phyloP scores from a whole-genome alignment of 2,888 invertebrate genomes.

The Clivina fossor region DNA sequence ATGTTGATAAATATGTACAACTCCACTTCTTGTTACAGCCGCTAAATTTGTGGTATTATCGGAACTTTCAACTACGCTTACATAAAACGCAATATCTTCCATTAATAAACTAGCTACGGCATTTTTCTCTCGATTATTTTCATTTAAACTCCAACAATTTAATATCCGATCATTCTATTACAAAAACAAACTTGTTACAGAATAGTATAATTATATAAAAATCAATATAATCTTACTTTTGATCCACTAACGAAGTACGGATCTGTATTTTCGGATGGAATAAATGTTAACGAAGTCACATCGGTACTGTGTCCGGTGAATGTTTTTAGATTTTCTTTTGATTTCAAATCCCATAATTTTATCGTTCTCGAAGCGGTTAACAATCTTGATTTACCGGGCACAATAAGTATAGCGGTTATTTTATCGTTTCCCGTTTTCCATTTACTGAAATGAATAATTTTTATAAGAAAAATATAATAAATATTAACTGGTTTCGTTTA shows the following conservation, averaged over 20 bases:
- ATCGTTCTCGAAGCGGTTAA: slow-evolving; percentile 55
- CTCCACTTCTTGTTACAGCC: slow-evolving; percentile 72
- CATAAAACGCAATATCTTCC: slow-evolving; percentile 66
- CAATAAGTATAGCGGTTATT: slow-evolving; percentile 62
- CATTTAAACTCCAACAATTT: slow-evolving; percentile 56
- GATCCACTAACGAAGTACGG: slow-evolving; percentile 56
- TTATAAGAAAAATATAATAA: slow-evolving; percentile 9
- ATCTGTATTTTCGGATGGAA: slow-evolving; percentile 44
- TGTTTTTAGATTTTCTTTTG: slow-evolving; percentile 61
- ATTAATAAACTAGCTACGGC: slow-evolving; percentile 64
- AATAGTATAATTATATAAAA: slow-evolving; percentile 13
- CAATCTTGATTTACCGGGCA: slow-evolving; percentile 55
- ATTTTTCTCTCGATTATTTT: slow-evolving; percentile 54
- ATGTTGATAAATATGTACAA: slow-evolving; percentile 76
- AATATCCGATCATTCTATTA: slow-evolving; percentile 53
- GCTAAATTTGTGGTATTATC: slow-evolving; percentile 57
- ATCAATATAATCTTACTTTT: slow-evolving; percentile 43
- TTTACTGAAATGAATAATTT: slow-evolving; percentile 55
- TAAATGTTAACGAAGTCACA: slow-evolving; percentile 54
- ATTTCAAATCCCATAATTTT: slow-evolving; percentile 65
- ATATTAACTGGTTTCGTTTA: slow-evolving; percentile 55
- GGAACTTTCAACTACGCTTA: slow-evolving; percentile 57
- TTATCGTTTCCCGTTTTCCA: slow-evolving; percentile 65
- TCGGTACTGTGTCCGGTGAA: slow-evolving; percentile 67
- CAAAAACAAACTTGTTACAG: too few relatives aligned